Percentiles rank a stretch among this genome's conserved stretches.
phyloP scores from a whole-genome alignment of 2,888 invertebrate genomes.

The Tipula unca region DNA sequence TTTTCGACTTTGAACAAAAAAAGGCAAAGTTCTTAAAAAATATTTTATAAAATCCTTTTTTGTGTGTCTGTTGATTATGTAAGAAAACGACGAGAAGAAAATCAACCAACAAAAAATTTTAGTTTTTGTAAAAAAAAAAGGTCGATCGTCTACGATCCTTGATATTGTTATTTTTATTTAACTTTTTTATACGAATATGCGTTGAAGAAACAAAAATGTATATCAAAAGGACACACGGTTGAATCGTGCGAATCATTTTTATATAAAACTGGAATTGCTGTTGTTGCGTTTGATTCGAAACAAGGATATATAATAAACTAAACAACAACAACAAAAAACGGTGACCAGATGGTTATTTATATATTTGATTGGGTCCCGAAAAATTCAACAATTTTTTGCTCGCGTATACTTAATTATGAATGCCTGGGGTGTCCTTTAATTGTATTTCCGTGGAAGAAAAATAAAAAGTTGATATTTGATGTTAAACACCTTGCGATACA shows the following conservation, averaged over 20 bases:
- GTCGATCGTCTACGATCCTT: background rate
- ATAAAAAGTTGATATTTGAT: background rate
- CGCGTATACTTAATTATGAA: background rate
- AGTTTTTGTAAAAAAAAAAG: background rate
- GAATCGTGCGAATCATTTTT: background rate
- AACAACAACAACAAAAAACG: background rate
- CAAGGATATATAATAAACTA: background rate
- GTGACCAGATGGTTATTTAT: constrained; percentile 8
- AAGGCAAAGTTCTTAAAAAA: background rate
- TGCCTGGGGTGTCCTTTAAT: background rate
- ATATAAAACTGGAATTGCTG: background rate
- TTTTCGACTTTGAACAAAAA: background rate
- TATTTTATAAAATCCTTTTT: background rate
- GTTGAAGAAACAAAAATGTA: background rate
- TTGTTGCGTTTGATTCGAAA: background rate
- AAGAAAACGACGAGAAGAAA: background rate
- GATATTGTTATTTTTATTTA: constrained; percentile 14
- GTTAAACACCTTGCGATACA: background rate
- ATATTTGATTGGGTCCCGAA: background rate
- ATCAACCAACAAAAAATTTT: background rate
- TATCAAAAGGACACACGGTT: background rate
- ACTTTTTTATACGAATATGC: background rate
- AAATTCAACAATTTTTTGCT: background rate
- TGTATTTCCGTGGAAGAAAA: background rate
- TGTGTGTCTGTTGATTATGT: background rate